Percentiles rank a stretch among this genome's conserved stretches.
phyloP scores from a whole-genome alignment of 2,888 invertebrate species.

The Atrina japonica region DNA sequence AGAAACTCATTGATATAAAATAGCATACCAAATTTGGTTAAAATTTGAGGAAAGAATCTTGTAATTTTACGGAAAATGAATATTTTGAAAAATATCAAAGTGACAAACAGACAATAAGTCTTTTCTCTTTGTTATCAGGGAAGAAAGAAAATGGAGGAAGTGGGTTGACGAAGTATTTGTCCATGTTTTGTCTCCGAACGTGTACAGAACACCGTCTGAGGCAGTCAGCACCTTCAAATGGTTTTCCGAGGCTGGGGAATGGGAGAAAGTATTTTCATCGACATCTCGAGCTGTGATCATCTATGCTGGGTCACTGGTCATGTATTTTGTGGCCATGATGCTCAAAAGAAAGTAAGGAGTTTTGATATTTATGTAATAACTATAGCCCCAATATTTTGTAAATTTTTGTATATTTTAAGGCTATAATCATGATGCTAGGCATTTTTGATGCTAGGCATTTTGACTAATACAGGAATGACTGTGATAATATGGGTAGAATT shows the following conservation, averaged over 20 bases:
- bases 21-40: no score
- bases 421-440: no score
- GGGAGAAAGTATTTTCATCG: constrained; percentile 92
- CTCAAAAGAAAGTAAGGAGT: constrained; percentile 90
- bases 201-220: constrained; percentile 92
- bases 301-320: constrained; percentile 94
- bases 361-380: neutral
- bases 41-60: no score
- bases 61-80: neutral
- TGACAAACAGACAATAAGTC: neutral
- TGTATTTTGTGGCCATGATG: constrained; percentile 95
- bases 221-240: constrained; percentile 95
- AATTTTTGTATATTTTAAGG: no score
- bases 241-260: constrained; percentile 95
- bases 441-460: no score
- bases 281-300: constrained; percentile 94
- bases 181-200: constrained; percentile 97
- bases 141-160: constrained; percentile 96
- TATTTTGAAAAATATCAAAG: neutral
- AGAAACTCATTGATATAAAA: no score
- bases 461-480: no score
- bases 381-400: no score
- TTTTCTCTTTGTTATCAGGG: constrained; percentile 83
- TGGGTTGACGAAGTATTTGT: constrained; percentile 97
- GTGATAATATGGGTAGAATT: no score